These are phyloP conservation scores for Telenomus remus DNA, from an alignment of 1,140 invertebrate genomes.

Conservation along the genomic window DNA sequence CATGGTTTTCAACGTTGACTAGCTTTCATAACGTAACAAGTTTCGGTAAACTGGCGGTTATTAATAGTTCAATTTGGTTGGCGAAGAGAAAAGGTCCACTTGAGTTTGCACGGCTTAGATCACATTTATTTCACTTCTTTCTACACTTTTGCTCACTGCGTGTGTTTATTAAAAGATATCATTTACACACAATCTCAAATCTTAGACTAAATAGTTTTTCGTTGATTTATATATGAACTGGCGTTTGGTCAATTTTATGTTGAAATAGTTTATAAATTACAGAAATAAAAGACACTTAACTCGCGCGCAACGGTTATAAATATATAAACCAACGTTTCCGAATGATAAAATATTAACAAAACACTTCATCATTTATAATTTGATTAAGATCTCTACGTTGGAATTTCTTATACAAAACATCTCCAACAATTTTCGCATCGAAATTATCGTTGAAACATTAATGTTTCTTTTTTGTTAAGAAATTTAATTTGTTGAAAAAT, in stretches of 20 bases:
- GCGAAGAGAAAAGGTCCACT: slow-evolving; percentile 6
- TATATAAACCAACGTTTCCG: too few species aligned
- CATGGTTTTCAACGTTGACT: slow-evolving; percentile 34
- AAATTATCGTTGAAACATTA: too few species aligned
- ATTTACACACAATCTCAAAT: slow-evolving; percentile 28
- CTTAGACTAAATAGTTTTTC: slow-evolving; percentile 40
- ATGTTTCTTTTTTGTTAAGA: too few species aligned
- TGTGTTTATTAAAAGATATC: slow-evolving; percentile 32
- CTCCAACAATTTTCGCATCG: too few species aligned
- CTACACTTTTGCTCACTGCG: background rate
- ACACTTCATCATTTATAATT: too few species aligned
- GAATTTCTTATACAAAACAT: too few species aligned
- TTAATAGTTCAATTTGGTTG: slow-evolving; percentile 12
- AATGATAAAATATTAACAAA: too few species aligned
- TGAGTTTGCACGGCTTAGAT: slow-evolving; percentile 6
- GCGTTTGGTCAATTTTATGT: slow-evolving; percentile 52
- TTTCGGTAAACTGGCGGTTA: slow-evolving; percentile 26
- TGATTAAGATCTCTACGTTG: too few species aligned
- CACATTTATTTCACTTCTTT: slow-evolving; percentile 17
- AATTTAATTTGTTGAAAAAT: too few species aligned
- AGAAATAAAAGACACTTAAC: slow-evolving; percentile 29
- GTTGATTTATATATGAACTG: slow-evolving; percentile 55
- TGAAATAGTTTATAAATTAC: slow-evolving; percentile 44
- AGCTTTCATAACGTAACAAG: slow-evolving; percentile 35
- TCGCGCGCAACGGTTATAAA: too few species aligned